These are phyloP conservation scores for Menura novaehollandiae DNA, from an alignment of 2,113 vertebrate genomes.

Conservation along the genomic window DNA sequence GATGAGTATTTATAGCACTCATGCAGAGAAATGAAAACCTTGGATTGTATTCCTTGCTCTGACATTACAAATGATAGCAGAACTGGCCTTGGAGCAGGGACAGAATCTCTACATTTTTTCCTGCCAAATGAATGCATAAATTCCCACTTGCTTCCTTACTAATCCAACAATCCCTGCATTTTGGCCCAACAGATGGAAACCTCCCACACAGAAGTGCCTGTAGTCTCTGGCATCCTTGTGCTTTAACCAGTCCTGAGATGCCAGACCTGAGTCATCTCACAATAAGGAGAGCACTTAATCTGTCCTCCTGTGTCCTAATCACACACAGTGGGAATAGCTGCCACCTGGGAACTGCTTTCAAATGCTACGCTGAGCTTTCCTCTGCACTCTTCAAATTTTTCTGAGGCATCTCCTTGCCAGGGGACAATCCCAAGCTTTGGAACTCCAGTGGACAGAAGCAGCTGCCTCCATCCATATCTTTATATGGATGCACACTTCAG, in stretches of 20 bases:
- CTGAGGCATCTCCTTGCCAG: background rate
- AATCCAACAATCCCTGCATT: background rate
- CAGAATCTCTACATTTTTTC: background rate
- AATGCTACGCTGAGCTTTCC: background rate
- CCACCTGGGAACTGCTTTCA: background rate
- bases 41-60: background rate
- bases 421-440: background rate
- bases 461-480: background rate
- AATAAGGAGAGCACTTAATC: background rate
- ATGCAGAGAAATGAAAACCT: background rate
- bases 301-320: background rate
- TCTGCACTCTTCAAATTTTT: background rate
- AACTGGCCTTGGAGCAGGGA: background rate
- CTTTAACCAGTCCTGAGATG: background rate
- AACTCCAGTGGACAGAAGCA: background rate
- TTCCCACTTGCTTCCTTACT: background rate
- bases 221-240: background rate
- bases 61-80: background rate
- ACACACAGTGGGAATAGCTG: background rate
- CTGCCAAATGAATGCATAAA: background rate
- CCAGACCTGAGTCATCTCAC: background rate
- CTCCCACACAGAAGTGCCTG: background rate
- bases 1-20: background rate
- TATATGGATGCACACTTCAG: background rate
- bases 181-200: background rate